Evolutionary conservation across 2,888 invertebrate genomes (phyloP).

Genomic region (Scaptomyza cyrtandrae): DNA sequence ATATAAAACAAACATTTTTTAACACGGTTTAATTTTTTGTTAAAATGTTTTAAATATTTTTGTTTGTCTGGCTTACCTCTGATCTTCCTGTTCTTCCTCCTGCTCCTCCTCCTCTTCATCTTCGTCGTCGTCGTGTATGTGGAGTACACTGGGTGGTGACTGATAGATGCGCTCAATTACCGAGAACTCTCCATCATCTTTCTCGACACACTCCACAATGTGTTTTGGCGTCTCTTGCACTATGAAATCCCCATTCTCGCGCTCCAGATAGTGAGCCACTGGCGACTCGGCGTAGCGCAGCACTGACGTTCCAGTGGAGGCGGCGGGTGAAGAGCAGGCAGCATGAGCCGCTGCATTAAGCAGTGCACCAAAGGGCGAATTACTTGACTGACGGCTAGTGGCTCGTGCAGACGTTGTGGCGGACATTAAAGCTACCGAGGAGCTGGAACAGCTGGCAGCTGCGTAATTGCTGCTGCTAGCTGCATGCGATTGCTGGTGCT

Average conservation of each 20-base stretch:
- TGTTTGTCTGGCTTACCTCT: conserved; percentile 27
- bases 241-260: conserved; percentile 84
- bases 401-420: conserved; percentile 24
- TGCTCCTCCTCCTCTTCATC: conserved; percentile 75
- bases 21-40: too few species aligned
- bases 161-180: conserved; percentile 84
- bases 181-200: conserved; percentile 84
- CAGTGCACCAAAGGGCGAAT: conserved; percentile 79
- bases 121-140: conserved; percentile 83
- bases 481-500: conserved; percentile 39
- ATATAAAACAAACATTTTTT: too few species aligned
- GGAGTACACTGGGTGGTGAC: conserved; percentile 83
- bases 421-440: conserved; percentile 31
- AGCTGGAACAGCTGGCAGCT: conserved; percentile 18
- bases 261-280: conserved; percentile 83
- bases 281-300: conserved; percentile 83
- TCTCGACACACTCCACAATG: conserved; percentile 84
- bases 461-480: conserved; percentile 19
- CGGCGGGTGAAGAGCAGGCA: conserved; percentile 73
- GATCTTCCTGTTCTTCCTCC: conserved; percentile 52
- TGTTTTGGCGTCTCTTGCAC: conserved; percentile 84
- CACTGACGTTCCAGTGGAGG: conserved; percentile 78
- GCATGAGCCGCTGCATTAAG: conserved; percentile 67
- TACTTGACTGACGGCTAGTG: conserved; percentile 65
- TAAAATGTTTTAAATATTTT: not conserved